Conservation (phyloP, 1,140 invertebrate species). For the Archegozetes longisetosus region DNA sequence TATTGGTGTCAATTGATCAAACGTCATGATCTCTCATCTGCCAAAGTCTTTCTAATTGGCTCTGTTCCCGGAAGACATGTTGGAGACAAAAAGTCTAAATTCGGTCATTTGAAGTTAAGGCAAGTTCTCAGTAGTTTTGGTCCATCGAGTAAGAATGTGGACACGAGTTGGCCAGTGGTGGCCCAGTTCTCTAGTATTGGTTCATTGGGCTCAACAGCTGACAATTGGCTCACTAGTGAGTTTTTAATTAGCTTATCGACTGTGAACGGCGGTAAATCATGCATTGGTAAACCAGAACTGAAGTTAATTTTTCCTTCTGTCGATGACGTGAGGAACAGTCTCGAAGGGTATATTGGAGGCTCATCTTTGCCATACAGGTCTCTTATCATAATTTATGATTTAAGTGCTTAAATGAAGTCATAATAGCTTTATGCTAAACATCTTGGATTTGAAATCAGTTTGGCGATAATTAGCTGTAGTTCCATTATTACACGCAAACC, state of each 20-base stretch:
- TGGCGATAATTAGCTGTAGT: no score
- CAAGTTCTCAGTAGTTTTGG: constrained; percentile 39
- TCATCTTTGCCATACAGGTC: constrained; percentile 75
- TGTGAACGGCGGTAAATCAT: background rate
- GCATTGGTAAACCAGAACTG: constrained; percentile 8
- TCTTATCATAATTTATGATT: constrained; percentile 34
- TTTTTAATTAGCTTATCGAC: constrained; percentile 37
- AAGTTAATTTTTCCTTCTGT: constrained; percentile 46
- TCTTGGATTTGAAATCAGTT: no score
- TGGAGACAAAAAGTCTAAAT: constrained; percentile 34
- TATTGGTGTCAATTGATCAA: constrained; percentile 57
- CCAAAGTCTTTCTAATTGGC: constrained; percentile 67
- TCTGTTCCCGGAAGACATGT: constrained; percentile 65
- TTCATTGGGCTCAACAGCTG: constrained; percentile 49
- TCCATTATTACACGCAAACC: no score
- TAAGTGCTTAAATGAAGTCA: background rate
- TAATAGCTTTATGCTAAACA: no score
- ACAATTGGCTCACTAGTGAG: constrained; percentile 50
- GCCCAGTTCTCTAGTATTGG: constrained; percentile 84
- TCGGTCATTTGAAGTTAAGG: constrained; percentile 54
- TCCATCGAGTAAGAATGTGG: constrained; percentile 21
- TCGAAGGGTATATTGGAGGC: constrained; percentile 65
- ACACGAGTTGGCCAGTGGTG: constrained; percentile 46
- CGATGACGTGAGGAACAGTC: constrained; percentile 60
- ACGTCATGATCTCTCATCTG: constrained; percentile 53